Percentiles rank a stretch among this genome's conserved stretches.
phyloP scores from a whole-genome alignment of 2,113 vertebrate genomes.

The Tautogolabrus adspersus region DNA sequence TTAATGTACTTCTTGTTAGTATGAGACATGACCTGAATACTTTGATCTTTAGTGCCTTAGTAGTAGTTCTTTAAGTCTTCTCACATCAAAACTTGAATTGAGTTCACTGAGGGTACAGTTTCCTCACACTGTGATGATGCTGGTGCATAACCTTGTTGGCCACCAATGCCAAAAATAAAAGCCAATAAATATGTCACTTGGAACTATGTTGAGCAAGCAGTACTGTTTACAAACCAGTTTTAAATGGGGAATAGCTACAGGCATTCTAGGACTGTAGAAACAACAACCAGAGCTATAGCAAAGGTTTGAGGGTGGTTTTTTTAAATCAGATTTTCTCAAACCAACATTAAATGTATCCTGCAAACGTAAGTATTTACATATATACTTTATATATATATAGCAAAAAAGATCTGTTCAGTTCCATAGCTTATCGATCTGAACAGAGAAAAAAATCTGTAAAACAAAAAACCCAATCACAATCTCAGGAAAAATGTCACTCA shows the following conservation, averaged over 20 bases:
- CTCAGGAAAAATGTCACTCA: too few species aligned
- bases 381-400: too few species aligned
- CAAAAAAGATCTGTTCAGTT: too few species aligned
- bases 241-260: background rate
- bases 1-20: too few species aligned
- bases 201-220: constrained; percentile 5
- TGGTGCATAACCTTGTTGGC: constrained; percentile 10
- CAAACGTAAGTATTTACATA: too few species aligned
- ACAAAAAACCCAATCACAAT: too few species aligned
- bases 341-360: too few species aligned
- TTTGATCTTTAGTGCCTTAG: too few species aligned
- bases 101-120: background rate
- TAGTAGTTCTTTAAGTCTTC: too few species aligned
- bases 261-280: background rate
- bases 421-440: too few species aligned
- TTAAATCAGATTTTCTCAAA: background rate
- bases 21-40: too few species aligned
- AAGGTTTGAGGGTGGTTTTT: background rate
- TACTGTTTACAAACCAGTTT: constrained; percentile 1
- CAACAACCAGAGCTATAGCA: background rate
- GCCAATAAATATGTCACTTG: constrained; percentile 14
- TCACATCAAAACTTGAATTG: background rate
- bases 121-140: background rate
- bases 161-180: constrained; percentile 32
- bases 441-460: too few species aligned